Evolutionary conservation across 1,140 invertebrate species (phyloP).

Genomic region (Drosophila melanica): DNA sequence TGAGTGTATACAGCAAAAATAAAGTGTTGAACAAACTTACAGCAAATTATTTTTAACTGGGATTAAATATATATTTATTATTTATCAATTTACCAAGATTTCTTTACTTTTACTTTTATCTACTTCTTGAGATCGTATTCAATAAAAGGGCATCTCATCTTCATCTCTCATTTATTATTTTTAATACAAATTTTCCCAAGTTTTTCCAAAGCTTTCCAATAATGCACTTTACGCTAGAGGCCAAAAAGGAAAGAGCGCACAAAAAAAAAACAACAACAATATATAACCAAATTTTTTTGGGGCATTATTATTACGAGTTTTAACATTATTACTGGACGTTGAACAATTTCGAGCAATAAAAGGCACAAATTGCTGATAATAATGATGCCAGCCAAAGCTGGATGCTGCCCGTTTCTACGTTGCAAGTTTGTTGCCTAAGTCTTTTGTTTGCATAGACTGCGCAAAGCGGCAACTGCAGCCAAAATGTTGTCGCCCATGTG

Average conservation of each 20-base stretch:
- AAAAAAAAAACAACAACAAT: constrained; percentile 28
- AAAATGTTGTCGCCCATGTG: constrained; percentile 7
- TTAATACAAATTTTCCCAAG: constrained; percentile 44
- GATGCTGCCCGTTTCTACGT: constrained; percentile 17
- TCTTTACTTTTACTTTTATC: background rate
- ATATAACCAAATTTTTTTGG: constrained; percentile 40
- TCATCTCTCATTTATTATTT: constrained; percentile 5
- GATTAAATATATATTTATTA: background rate
- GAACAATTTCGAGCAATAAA: constrained; percentile 79
- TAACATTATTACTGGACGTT: constrained; percentile 77
- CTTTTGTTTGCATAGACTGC: constrained; percentile 62
- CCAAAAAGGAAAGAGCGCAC: constrained; percentile 16
- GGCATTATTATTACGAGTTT: constrained; percentile 78
- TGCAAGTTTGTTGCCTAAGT: constrained; percentile 71
- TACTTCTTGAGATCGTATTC: too few relatives aligned
- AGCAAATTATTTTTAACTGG: too few relatives aligned
- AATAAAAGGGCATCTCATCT: background rate
- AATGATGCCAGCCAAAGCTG: constrained; percentile 59
- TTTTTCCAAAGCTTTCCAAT: constrained; percentile 74
- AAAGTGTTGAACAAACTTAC: background rate
- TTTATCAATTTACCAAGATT: too few relatives aligned
- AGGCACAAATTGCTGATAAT: constrained; percentile 81
- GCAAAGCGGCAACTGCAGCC: constrained; percentile 8
- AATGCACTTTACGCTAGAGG: constrained; percentile 63
- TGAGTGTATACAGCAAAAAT: background rate